Evolutionary conservation across 2,888 invertebrate species (phyloP).

Genomic region (Drosophila demipolita): DNA sequence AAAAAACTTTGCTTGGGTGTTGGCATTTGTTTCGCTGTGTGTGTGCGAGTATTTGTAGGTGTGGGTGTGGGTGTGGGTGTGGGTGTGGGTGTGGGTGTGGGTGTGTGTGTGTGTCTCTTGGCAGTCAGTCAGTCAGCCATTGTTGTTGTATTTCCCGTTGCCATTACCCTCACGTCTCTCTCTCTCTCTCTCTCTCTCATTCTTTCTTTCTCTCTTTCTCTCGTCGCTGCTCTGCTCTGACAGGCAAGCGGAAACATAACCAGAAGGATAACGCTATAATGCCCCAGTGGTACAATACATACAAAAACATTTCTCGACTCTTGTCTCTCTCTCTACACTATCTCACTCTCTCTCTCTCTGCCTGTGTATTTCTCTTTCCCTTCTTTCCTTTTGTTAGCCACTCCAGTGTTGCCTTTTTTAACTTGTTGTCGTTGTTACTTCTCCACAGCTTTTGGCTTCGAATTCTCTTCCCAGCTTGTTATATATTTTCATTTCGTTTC

Average conservation of each 20-base stretch:
- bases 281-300: constrained; percentile 82
- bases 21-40: constrained; percentile 58
- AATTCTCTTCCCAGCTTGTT: constrained; percentile 40
- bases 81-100: constrained; percentile 26
- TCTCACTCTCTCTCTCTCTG: neutral
- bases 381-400: constrained; percentile 48
- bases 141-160: constrained; percentile 62
- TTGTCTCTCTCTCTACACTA: constrained; percentile 26
- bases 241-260: constrained; percentile 84
- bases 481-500: constrained; percentile 27
- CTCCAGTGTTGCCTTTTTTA: constrained; percentile 64
- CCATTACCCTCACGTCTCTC: neutral
- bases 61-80: constrained; percentile 14
- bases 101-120: constrained; percentile 59
- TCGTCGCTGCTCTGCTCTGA: constrained; percentile 56
- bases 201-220: constrained; percentile 9
- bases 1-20: constrained; percentile 73
- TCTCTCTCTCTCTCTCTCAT: constrained; percentile 15
- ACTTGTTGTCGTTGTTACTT: constrained; percentile 33
- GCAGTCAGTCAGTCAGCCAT: constrained; percentile 80
- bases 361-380: constrained; percentile 14
- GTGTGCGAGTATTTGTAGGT: constrained; percentile 3
- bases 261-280: constrained; percentile 85
- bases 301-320: constrained; percentile 73
- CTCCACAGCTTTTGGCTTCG: constrained; percentile 61